Base-by-base conservation (phyloP, 2,113 vertebrate species). In the Piprites chloris region DNA sequence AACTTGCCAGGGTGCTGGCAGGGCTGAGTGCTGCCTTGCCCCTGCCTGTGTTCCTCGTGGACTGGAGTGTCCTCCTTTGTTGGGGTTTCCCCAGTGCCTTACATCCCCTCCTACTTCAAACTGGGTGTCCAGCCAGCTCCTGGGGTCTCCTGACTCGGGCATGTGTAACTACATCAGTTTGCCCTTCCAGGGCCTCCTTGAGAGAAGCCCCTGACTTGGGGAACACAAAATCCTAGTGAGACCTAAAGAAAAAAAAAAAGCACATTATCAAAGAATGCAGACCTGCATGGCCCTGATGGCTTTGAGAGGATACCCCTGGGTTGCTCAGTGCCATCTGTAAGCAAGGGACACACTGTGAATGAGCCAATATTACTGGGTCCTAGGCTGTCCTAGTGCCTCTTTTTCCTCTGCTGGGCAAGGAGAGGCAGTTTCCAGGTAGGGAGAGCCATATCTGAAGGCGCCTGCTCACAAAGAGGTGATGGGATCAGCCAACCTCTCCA, bases 131-230 rank as follows among this genome's bases (percentile, higher is more conserved):
- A 87, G n/a, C 28, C 46, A 19, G 42, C 14, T 55, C 53, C 53
- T 9, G 21, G 14, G 23, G 14, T 3, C 30, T 62, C 46, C 67
- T 80, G 46, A 20, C 37, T 42, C 19, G 41, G 0, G 0, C 24
- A 4, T 0, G 0, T 30, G 18, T 50, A 14, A 26, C n/a, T 71
- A 1, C 0, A 58, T 9, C 49, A 41, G 13, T 66, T 67, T 46
- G 12, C 5, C 27, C 10, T 37, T 90, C 35, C 1, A 4, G 24
- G 21, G 4, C 14, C 44, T 82, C 24, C 14, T 28, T 32, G n/a
- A 73, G 11, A 55, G 28, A 65, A 76, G 28, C 16, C 30, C 39
- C 44, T 65, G 18, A 47, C 9, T 27, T 20, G 27, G 37, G 28
- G 47, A 74, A 16, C 28, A 21, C 2, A 14, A 37, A 24, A 37